Base-by-base conservation (phyloP, 1,140 invertebrate genomes). In the Zaprionus davidi region DNA sequence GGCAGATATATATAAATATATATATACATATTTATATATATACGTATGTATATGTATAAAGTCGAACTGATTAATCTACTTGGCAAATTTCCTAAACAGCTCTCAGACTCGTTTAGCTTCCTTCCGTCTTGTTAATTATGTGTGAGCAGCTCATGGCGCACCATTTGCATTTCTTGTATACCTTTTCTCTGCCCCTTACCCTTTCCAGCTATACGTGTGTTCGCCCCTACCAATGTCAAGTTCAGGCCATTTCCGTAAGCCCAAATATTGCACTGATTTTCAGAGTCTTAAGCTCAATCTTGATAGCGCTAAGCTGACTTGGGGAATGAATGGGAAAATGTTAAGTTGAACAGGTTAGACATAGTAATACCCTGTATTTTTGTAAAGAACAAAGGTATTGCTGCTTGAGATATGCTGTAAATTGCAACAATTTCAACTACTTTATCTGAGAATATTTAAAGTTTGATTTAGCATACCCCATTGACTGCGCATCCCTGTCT, bases 221-320 rank as follows among this genome's bases (percentile, higher is more conserved):
- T 9, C 46, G 56, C 62, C 53, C 74, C 57, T 31, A 56, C 55
- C 84, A 87, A 87, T 83, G 84, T 88, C 84, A 88, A 88, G 84
- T 84, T 90, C 81, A 90, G 76, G 69, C 56, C 62, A 76, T 72
- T 81, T 84, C 77, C 81, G 82, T 65, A 53, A 65, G 78, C 28
- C 70, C 70, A 58, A 77, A 62, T 67, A 70, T 60, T 73, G 69
- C 65, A 75, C 60, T 75, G 38, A 62, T 77, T 74, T 78, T 66
- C 65, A 60, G 46, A 57, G 26, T 24, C 31, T 20, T 55, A 67
- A 44, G 49, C 36, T 12, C 34, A 46, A 74, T 63, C 70, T 67
- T 77, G 74, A 76, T 75, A 65, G 44, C 65, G 26, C 65, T 77
- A 55, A 68, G 41, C 22, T 41, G 78, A 71, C 34, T 63, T 49